phyloP scores from a whole-genome alignment of 2,888 invertebrate genomes.

The Emmelina monodactyla region DNA sequence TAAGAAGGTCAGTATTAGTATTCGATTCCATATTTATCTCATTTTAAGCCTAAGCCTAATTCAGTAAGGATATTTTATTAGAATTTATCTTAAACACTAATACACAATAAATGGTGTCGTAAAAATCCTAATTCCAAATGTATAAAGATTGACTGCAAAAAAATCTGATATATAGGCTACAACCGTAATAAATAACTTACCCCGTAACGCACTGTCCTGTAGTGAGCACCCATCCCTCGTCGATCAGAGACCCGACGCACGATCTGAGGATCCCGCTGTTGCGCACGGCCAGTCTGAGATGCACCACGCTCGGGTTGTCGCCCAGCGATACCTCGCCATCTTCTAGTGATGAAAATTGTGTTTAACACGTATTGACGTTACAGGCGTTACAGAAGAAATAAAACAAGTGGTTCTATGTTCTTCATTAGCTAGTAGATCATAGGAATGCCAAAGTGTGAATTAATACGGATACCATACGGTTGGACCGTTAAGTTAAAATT shows the following conservation, averaged over 20 bases:
- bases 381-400: neutral
- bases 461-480: too few relatives aligned
- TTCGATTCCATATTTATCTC: too few relatives aligned
- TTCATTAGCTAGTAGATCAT: neutral
- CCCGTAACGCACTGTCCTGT: conserved; percentile 19
- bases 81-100: too few relatives aligned
- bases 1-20: too few relatives aligned
- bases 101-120: too few relatives aligned
- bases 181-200: too few relatives aligned
- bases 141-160: neutral
- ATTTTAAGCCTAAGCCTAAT: too few relatives aligned
- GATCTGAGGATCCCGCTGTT: conserved; percentile 27
- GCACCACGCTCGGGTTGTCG: conserved; percentile 38
- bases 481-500: too few relatives aligned
- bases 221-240: conserved; percentile 30
- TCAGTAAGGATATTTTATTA: too few relatives aligned
- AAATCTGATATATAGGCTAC: too few relatives aligned
- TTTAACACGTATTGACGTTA: neutral
- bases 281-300: conserved; percentile 32
- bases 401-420: neutral
- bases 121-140: too few relatives aligned
- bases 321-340: conserved; percentile 20
- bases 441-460: too few relatives aligned
- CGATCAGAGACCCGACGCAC: conserved; percentile 33
- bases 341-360: neutral